Evolutionary conservation across 2,113 vertebrate genomes (phyloP).

Genomic region (Upupa epops): DNA sequence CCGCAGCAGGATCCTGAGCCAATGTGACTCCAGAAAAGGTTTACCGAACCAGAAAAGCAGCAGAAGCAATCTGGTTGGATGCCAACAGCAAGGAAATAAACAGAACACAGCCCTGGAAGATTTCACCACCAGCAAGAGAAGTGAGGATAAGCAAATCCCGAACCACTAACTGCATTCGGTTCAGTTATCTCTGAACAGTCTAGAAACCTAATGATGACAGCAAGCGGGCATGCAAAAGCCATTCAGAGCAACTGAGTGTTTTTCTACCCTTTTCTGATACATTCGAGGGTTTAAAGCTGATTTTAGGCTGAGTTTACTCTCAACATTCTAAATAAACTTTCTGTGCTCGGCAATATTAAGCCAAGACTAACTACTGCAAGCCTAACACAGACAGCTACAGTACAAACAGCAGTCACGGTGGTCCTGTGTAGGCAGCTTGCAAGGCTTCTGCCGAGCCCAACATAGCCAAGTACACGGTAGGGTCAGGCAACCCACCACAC

Average conservation of each 20-base stretch:
- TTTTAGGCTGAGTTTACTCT: neutral
- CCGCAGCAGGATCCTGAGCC: slow-evolving; percentile 50
- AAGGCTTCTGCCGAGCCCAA: neutral
- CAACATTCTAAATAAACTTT: neutral
- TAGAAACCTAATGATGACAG: neutral
- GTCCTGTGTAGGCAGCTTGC: neutral
- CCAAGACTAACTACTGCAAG: neutral
- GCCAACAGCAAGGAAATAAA: slow-evolving; percentile 55
- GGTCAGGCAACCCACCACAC: neutral
- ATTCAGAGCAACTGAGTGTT: neutral
- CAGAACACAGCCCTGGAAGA: slow-evolving; percentile 40
- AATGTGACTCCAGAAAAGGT: slow-evolving; percentile 61
- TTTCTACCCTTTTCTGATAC: neutral
- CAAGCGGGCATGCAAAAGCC: neutral
- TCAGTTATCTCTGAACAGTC: neutral
- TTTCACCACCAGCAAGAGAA: slow-evolving; percentile 16
- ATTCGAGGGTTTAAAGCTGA: neutral
- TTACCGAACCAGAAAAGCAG: slow-evolving; percentile 63
- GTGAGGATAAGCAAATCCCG: neutral
- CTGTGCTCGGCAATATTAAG: neutral
- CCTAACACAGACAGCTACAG: neutral
- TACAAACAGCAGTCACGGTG: accelerated
- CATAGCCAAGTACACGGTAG: accelerated
- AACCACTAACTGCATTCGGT: neutral
- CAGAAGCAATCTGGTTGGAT: slow-evolving; percentile 35